phyloP scores from a whole-genome alignment of 2,113 vertebrate genomes.

The Brachypteracias leptosomus region DNA sequence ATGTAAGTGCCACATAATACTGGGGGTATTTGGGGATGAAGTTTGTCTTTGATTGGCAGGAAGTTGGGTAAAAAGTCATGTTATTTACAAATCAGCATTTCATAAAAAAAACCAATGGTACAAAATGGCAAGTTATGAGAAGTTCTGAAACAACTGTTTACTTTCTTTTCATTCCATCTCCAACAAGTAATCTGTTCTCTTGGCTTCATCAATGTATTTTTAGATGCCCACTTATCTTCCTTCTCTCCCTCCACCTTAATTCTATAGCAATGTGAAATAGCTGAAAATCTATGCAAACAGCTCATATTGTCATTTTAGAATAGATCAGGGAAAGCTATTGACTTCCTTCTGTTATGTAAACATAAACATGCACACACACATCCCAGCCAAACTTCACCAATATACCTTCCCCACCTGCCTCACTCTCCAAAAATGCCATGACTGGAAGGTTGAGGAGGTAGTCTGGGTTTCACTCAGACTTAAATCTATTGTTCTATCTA shows the following conservation, averaged over 20 bases:
- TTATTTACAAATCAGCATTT: background rate
- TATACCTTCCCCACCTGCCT: background rate
- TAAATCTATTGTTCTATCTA: background rate
- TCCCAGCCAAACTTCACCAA: background rate
- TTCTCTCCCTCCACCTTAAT: background rate
- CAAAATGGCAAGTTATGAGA: background rate
- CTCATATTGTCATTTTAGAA: background rate
- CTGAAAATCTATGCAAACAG: background rate
- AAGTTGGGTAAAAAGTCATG: background rate
- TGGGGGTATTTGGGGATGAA: background rate
- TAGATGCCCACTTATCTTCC: background rate
- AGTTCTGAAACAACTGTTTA: conserved; percentile 20
- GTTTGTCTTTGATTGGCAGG: background rate
- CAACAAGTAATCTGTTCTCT: background rate
- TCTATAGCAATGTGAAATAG: background rate
- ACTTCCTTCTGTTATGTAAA: background rate
- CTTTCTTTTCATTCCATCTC: background rate
- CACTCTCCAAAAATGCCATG: background rate
- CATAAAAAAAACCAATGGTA: background rate
- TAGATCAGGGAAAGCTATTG: background rate
- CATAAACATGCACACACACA: background rate
- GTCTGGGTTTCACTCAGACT: background rate
- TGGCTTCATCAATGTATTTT: background rate
- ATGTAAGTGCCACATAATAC: background rate
- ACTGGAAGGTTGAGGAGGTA: background rate